These are phyloP conservation scores for Heliothis peltigera DNA, from an alignment of 2,888 invertebrate genomes.

Conservation along the genomic window DNA sequence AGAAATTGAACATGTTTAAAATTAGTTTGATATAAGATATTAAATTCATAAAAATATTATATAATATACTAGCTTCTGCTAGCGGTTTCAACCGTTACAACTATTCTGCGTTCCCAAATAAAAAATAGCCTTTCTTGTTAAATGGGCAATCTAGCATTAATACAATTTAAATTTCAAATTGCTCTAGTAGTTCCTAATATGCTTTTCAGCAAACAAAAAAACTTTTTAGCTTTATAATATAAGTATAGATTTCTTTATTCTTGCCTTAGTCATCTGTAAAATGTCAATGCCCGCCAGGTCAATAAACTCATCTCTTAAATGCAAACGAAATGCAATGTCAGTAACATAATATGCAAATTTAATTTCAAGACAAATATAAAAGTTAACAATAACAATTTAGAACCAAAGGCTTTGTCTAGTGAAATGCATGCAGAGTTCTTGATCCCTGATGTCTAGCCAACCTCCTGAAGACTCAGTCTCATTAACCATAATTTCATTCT, in stretches of 20 bases:
- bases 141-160: too few relatives aligned
- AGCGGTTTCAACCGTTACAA: too few relatives aligned
- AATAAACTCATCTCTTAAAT: not conserved
- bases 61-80: too few relatives aligned
- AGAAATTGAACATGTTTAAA: too few relatives aligned
- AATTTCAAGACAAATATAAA: not conserved
- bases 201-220: too few relatives aligned
- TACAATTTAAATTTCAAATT: too few relatives aligned
- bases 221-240: too few relatives aligned
- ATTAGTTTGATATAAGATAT: too few relatives aligned
- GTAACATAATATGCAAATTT: not conserved
- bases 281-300: not conserved
- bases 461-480: slow-evolving; percentile 10
- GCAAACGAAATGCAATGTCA: not conserved
- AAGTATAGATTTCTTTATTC: not conserved
- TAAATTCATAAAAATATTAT: too few relatives aligned
- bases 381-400: slow-evolving; percentile 5
- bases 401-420: slow-evolving; percentile 27
- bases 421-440: slow-evolving; percentile 31
- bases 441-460: slow-evolving; percentile 34
- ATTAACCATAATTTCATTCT: not conserved
- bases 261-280: not conserved
- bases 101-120: too few relatives aligned
- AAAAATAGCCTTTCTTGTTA: too few relatives aligned
- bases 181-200: too few relatives aligned